Conservation (phyloP, 92 coral and sea anemone genomes). For the Montipora capitata region DNA sequence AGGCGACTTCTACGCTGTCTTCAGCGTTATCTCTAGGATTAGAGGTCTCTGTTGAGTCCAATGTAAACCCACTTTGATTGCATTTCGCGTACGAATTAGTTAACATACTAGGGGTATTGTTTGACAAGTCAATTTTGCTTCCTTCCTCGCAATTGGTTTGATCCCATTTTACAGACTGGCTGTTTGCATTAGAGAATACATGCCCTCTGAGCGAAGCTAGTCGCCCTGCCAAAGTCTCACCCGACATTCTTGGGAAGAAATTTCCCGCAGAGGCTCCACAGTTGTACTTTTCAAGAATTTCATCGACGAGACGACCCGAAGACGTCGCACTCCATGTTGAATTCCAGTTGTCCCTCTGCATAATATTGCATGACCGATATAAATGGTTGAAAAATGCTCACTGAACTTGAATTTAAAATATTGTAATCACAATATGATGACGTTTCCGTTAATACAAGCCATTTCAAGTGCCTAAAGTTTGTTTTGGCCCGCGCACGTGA, state of each 20-base stretch:
- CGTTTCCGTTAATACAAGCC: not conserved
- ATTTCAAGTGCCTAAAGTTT: conserved; percentile 16
- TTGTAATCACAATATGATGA: conserved; percentile 4
- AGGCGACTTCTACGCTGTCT: not conserved
- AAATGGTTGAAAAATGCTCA: not conserved
- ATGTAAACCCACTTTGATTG: conserved; percentile 60
- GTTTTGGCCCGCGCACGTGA: conserved; percentile 23
- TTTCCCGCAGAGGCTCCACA: conserved; percentile 54
- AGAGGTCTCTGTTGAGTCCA: conserved; percentile 22
- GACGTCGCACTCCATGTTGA: conserved; percentile 53
- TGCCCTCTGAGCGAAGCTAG: conserved; percentile 82
- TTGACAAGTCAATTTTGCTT: conserved; percentile 81
- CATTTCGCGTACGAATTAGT: conserved; percentile 33
- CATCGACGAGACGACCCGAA: conserved; percentile 61
- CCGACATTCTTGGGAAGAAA: conserved; percentile 71
- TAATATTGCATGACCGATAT: conserved; percentile 35
- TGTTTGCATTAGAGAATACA: conserved; percentile 83
- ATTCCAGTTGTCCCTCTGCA: not conserved
- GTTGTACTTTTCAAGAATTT: conserved; percentile 79
- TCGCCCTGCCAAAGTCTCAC: conserved; percentile 78
- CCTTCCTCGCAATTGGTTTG: conserved; percentile 84
- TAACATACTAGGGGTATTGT: conserved; percentile 72
- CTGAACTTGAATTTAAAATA: conserved; percentile 3
- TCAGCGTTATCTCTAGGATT: conserved; percentile 3
- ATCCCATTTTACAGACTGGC: conserved; percentile 47